Evolutionary conservation across 2,888 invertebrate species (phyloP), one percentile per base, ranked within the genome.

Genomic region (Mesodorylaimus sp.): DNA sequence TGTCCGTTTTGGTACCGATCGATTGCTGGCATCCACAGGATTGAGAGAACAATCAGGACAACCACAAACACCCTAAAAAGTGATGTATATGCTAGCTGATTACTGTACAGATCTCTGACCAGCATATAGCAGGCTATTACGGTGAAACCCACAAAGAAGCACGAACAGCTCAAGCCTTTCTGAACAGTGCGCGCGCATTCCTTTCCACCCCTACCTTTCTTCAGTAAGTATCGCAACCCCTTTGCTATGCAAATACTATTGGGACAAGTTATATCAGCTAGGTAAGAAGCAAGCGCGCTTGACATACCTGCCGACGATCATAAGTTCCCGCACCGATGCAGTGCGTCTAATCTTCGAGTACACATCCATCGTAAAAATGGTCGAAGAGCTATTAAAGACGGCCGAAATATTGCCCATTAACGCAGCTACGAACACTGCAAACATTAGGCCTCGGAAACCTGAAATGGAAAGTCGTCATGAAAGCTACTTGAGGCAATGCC

Each of bases 361-460:
- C 48, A 75, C 68, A 58, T 75, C 75, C 58, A 75, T 69, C 1
- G 74, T 74, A 59, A 75, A 74, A 52, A 75, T 66, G 2, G 69
- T 73, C 43, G 70, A 70, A 50, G 70, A 68, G 46, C 72, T 73
- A 61, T 75, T 75, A 59, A 75, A 75, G 41, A 75, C 72, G 13
- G 74, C 74, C 1, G 73, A 73, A 26, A 75, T 59, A 10, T 71
- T 72, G 49, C 71, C 70, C 73, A 75, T 73, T 3, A 75, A 60
- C 1, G 74, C 74, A 7, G 74, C 70, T 58, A 75, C 57, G 67
- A 75, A 71, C 3, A 73, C 74, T 3, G 74, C 72, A 53, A 74
- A 56, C 68, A 70, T 68, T n/a, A 69, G 52, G 27, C 69, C 69
- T 3, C 63, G 56, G 19, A 67, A 53, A 36, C 63, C 63, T 64